Evolutionary conservation across 2,113 vertebrate genomes (phyloP).

Genomic region (Oncorhynchus masou): DNA sequence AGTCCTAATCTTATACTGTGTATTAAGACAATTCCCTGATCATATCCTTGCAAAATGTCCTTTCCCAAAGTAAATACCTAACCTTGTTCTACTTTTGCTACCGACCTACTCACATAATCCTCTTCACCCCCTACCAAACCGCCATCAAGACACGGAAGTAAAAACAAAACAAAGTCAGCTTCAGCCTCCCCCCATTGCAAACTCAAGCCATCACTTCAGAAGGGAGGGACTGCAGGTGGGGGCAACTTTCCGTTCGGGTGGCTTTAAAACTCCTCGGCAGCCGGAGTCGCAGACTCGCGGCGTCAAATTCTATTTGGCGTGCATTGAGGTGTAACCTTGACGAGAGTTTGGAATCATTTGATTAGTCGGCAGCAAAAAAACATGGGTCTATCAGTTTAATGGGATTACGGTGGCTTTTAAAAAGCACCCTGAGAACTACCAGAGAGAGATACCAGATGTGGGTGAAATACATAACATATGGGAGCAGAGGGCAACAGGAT

Average conservation of each 20-base stretch:
- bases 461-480: not conserved
- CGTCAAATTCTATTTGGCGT: slow-evolving; percentile 68
- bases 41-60: no score
- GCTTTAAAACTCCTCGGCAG: slow-evolving; percentile 58
- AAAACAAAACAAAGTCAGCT: no score
- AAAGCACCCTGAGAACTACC: slow-evolving; percentile 20
- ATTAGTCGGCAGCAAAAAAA: slow-evolving; percentile 63
- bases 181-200: no score
- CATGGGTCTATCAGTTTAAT: slow-evolving; percentile 60
- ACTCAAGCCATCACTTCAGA: not conserved
- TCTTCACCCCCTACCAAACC: no score
- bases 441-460: slow-evolving; percentile 1
- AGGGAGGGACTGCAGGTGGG: slow-evolving; percentile 2
- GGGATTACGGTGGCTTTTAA: slow-evolving; percentile 50
- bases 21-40: no score
- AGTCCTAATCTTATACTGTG: no score
- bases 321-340: slow-evolving; percentile 68
- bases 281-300: slow-evolving; percentile 2
- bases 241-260: slow-evolving; percentile 58
- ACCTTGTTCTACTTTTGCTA: no score
- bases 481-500: not conserved
- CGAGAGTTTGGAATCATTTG: slow-evolving; percentile 68
- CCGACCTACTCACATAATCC: no score
- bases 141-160: no score
- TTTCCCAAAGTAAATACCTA: no score